phyloP scores from a whole-genome alignment of 2,797 vertebrate species.

The Dermochelys coriacea region DNA sequence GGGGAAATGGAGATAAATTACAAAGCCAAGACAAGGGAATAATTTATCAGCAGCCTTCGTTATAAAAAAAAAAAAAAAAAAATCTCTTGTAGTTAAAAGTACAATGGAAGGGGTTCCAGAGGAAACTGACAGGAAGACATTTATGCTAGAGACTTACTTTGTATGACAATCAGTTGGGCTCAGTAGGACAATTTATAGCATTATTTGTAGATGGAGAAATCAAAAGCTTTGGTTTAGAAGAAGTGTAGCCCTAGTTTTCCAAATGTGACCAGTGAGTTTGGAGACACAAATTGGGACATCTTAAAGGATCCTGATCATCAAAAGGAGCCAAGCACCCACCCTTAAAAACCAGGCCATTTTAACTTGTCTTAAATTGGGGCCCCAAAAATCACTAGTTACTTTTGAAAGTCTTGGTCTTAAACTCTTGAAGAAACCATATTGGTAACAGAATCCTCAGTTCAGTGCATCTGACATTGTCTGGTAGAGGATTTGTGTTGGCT shows the following conservation, averaged over 20 bases:
- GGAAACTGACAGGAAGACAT: not conserved
- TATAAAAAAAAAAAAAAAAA: not conserved
- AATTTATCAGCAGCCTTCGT: not conserved
- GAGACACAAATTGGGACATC: not conserved
- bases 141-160: not conserved
- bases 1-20: not conserved
- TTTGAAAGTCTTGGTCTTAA: not conserved
- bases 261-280: not conserved
- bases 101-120: not conserved
- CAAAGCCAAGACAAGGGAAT: not conserved
- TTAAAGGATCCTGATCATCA: not conserved
- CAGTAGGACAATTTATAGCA: not conserved
- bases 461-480: not conserved
- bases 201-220: not conserved
- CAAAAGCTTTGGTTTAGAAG: not conserved
- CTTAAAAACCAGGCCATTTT: not conserved
- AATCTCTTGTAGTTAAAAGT: not conserved
- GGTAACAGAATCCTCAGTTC: not conserved
- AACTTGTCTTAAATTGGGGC: not conserved
- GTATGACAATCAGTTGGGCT: not conserved
- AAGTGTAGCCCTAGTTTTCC: not conserved
- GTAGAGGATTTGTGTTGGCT: not conserved
- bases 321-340: not conserved
- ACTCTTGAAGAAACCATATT: not conserved
- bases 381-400: not conserved